phyloP scores from a whole-genome alignment of 2,888 invertebrate genomes.

The Ptilodon capucinus region DNA sequence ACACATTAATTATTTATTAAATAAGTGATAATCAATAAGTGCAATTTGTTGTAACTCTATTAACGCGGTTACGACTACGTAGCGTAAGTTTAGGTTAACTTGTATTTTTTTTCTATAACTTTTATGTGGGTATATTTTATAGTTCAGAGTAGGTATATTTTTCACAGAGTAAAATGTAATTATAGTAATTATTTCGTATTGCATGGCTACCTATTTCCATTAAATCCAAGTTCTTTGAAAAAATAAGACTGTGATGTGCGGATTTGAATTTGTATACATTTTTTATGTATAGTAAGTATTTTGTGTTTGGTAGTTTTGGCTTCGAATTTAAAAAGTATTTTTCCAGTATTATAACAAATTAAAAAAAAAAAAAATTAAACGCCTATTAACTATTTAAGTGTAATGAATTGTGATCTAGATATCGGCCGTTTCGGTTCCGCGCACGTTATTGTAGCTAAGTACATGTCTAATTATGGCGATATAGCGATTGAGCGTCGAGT shows the following conservation, averaged over 20 bases:
- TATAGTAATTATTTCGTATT: not conserved
- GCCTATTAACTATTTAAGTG: not conserved
- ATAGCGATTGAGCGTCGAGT: not conserved
- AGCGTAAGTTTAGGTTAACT: slow-evolving; percentile 30
- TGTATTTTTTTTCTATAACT: slow-evolving; percentile 28
- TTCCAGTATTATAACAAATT: slow-evolving; percentile 26
- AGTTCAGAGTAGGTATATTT: not conserved
- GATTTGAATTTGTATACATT: slow-evolving; percentile 18
- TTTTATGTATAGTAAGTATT: slow-evolving; percentile 2
- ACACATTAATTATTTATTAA: slow-evolving; percentile 15
- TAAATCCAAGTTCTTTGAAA: not conserved
- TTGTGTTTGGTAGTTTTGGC: not conserved
- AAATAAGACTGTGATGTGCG: slow-evolving; percentile 24
- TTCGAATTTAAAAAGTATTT: slow-evolving; percentile 23
- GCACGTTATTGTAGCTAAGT: not conserved
- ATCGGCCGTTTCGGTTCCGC: not conserved
- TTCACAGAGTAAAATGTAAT: not conserved
- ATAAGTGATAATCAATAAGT: slow-evolving; percentile 42
- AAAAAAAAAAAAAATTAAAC: not conserved
- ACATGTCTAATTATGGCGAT: not conserved
- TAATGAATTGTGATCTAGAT: not conserved
- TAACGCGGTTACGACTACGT: slow-evolving; percentile 25
- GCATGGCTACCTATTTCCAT: not conserved
- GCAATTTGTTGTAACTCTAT: slow-evolving; percentile 38
- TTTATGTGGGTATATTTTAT: slow-evolving; percentile 1